Percentiles rank a stretch among this genome's conserved stretches.
Evolutionary conservation across 2,888 invertebrate species (phyloP).

Genomic region (Agriopis leucophaearia): DNA sequence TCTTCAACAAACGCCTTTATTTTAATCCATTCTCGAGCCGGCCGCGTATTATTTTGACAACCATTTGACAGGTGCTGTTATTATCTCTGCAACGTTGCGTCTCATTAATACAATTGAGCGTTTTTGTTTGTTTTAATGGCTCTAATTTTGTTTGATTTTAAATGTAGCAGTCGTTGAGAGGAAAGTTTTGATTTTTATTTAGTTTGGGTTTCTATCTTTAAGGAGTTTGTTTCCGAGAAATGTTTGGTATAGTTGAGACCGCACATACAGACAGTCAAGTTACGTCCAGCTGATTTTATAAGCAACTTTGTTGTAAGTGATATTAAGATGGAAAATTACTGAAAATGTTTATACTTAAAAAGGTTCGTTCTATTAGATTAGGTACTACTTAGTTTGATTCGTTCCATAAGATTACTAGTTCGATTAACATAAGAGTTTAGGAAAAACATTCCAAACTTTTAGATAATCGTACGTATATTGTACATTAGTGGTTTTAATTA

Average conservation of each 20-base stretch:
- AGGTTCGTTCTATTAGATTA: too few species aligned
- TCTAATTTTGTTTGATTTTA: constrained; percentile 47
- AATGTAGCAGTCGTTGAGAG: constrained; percentile 41
- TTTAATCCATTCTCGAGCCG: constrained; percentile 68
- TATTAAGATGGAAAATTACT: too few species aligned
- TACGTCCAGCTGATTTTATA: too few species aligned
- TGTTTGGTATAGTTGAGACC: constrained; percentile 17
- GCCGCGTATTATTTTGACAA: constrained; percentile 71
- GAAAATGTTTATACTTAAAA: too few species aligned
- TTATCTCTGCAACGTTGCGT: constrained; percentile 47
- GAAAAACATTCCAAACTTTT: too few species aligned
- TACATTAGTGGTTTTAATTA: too few species aligned
- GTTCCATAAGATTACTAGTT: too few species aligned
- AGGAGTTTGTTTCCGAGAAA: constrained; percentile 6
- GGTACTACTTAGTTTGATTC: too few species aligned
- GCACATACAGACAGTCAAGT: constrained; percentile 7
- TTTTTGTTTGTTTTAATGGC: constrained; percentile 48
- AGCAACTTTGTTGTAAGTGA: too few species aligned
- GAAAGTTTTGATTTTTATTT: constrained; percentile 33
- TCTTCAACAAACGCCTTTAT: constrained; percentile 75
- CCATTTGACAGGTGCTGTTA: constrained; percentile 71
- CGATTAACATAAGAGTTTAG: too few species aligned
- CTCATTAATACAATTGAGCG: constrained; percentile 46
- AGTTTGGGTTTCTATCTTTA: constrained; percentile 21
- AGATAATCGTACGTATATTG: too few species aligned